phyloP scores from a whole-genome alignment of 64 coral and sea anemone species.

The Actinia equina region DNA sequence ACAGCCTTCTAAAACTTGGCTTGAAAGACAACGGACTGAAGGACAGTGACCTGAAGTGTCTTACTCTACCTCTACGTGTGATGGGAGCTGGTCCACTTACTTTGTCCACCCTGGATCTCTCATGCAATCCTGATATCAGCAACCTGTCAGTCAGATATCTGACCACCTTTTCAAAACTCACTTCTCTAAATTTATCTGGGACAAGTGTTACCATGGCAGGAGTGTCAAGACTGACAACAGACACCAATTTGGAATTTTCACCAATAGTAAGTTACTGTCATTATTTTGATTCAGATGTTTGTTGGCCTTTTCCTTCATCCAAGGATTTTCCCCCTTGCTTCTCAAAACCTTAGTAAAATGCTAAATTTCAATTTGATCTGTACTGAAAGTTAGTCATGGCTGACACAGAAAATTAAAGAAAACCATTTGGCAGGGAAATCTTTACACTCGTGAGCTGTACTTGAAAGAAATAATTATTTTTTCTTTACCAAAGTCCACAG shows the following conservation, averaged over 20 bases:
- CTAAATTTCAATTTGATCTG: no score
- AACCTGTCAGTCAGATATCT: conserved; percentile 55
- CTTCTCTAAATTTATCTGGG: conserved; percentile 65
- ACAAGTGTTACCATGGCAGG: conserved; percentile 39
- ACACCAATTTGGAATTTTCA: conserved; percentile 4
- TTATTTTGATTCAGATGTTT: not conserved
- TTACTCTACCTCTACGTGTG: conserved; percentile 73
- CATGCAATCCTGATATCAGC: conserved; percentile 58
- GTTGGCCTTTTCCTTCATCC: no score
- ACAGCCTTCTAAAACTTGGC: conserved; percentile 58
- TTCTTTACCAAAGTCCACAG: conserved; percentile 1
- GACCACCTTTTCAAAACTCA: conserved; percentile 38
- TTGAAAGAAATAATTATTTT: not conserved
- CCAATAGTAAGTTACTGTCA: not conserved
- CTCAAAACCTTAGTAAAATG: no score
- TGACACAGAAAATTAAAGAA: no score
- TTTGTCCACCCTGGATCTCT: conserved; percentile 66
- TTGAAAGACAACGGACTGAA: conserved; percentile 79
- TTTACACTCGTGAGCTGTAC: no score
- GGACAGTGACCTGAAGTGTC: conserved; percentile 63
- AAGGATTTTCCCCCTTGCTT: no score
- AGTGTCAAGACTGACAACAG: not conserved
- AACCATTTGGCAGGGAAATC: no score
- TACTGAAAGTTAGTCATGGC: no score
- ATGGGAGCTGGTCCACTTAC: conserved; percentile 42